These are phyloP conservation scores for Temnothorax ravouxi DNA, from an alignment of 2,888 invertebrate genomes.

Conservation along the genomic window DNA sequence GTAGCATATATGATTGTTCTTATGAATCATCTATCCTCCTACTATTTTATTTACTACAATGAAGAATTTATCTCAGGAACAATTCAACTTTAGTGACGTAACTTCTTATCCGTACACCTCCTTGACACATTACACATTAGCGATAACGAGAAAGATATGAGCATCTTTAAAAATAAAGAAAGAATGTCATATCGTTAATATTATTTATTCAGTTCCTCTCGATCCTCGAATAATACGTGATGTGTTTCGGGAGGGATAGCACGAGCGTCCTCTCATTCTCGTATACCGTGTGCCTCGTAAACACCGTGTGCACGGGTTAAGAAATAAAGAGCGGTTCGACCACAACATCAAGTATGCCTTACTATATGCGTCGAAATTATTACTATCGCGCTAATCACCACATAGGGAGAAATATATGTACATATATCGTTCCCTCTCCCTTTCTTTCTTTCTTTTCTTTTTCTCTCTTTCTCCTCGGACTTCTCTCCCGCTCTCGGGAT, in stretches of 20 bases:
- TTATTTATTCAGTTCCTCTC: conserved; percentile 16
- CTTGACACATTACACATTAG: neutral
- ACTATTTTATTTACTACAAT: neutral
- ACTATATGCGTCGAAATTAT: conserved; percentile 39
- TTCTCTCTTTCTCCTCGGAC: neutral
- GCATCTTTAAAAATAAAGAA: conserved; percentile 7
- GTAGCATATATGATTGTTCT: neutral
- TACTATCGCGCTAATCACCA: conserved; percentile 44
- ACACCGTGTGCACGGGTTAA: neutral
- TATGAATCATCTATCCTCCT: neutral
- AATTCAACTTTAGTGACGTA: conserved; percentile 25
- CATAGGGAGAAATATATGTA: conserved; percentile 18
- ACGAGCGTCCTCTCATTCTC: neutral
- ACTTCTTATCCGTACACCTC: neutral
- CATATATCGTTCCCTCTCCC: neutral
- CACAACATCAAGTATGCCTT: conserved; percentile 19
- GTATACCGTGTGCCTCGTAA: conserved; percentile 32
- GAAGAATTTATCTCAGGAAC: conserved; percentile 6
- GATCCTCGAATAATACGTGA: conserved; percentile 6
- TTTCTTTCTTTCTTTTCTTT: neutral
- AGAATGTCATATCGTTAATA: neutral
- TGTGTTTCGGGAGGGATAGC: neutral
- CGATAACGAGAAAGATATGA: conserved; percentile 10
- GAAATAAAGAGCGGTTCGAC: neutral
- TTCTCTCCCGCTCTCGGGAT: conserved; percentile 32